Evolutionary conservation across 2,113 vertebrate species (phyloP), one percentile per base, ranked within the genome.

Genomic region (Cavia porcellus): DNA sequence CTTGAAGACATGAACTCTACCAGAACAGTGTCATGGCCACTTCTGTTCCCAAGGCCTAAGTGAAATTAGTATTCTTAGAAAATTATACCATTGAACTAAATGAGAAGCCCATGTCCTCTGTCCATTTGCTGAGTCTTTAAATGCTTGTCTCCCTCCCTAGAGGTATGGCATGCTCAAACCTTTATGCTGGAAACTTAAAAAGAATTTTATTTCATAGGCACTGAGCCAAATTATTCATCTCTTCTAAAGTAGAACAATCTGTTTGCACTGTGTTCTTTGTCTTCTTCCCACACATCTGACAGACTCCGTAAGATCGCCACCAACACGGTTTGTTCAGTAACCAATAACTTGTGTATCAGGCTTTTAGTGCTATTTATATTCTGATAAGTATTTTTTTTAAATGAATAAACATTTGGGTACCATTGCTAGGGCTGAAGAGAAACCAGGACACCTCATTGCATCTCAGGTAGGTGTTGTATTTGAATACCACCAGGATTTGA

Each of bases 401-500:
- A 57, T 6, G 4, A 90, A 75, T 13, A 3, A 96, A 80, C 77
- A 75, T 96, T 97, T 97, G 86, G 81, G 38, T 59, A 83, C 75
- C 50, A 96, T 86, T 89, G 35, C 95, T 61, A 77, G n/a, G 38
- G 50, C 72, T 75, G 79, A 96, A 98, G 96, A 94, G 59, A 97
- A 98, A 97, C 20, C 82, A 64, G 25, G 86, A 9, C 15, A 45
- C 50, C 70, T 97, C 97, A 93, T 93, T 94, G 95, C 57, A 96
- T 96, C 84, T 94, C 90, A 96, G 93, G 89, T 83, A 97, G 94
- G 95, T 86, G 77, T 42, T 88, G 25, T 85, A 86, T 57, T 96
- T 19, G 4, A 57, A 57, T 57, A 57, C 17, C 19, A 61, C 91
- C 97, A 97, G 84, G 35, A 72, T 95, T 97, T 95, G 86, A 98